Base-by-base conservation (phyloP, 2,888 invertebrate genomes). In the Drosophila melanosoma region DNA sequence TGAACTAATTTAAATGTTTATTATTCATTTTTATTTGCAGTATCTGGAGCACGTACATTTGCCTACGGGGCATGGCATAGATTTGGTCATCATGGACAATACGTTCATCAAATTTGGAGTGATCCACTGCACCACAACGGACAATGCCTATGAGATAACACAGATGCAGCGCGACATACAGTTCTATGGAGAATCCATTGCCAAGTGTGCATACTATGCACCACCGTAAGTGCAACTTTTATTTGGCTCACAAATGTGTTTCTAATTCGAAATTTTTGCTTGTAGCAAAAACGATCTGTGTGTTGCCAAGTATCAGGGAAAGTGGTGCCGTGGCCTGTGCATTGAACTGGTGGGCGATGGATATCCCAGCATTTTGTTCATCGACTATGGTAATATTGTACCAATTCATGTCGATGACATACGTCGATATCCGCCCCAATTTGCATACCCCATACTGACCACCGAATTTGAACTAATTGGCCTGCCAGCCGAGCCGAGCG, bases 301-400 rank as follows among this genome's bases (percentile, higher is more conserved):
- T 61, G 77, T 93, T 36, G 93, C 91, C 8, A 89, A 91, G 38
- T 91, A 91, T 49, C 76, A 89, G 26, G 84, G 81, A 5, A 83
- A 84, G 11, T 93, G 93, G 93, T 91, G 91, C 76, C 91, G 93
- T 3, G 93, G 92, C 0, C 54, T 87, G 45, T 92, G 91, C 59
- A 53, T 93, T 59, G 93, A 93, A 69, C 74, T 87, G 20, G 91
- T 92, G 2, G 93, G 93, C 23, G 93, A 93, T 89, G 93, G 92
- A 1, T 73, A 91, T 75, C 93, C 93, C 0, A 87, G 91, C 32
- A 91, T 93, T 48, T 64, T 87, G 7, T 93, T 93, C 53, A 74
- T 93, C 20, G 93, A 93, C 62, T 93, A 91, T 69, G 93, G 93
- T 0, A 92, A 92, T 38, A 83, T 92, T 29, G 70, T 75, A 1